These are phyloP conservation scores for Calameuta pallipes DNA, from an alignment of 2,888 invertebrate species.

Conservation along the genomic window DNA sequence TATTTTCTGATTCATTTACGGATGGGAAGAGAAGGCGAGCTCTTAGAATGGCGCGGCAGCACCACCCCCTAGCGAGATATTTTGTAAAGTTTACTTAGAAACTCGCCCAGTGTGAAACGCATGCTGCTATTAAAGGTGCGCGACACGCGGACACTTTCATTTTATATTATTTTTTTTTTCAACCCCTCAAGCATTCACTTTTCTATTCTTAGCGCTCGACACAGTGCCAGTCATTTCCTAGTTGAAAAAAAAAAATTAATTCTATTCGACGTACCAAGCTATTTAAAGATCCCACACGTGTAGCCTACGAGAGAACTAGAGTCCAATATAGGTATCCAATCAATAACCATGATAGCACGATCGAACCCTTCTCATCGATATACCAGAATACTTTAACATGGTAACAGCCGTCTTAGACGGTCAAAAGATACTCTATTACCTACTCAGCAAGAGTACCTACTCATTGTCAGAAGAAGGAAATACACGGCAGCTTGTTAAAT, in stretches of 20 bases:
- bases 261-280: background rate
- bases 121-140: slow-evolving; percentile 53
- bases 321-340: background rate
- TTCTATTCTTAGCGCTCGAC: background rate
- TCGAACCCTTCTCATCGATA: background rate
- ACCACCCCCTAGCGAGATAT: slow-evolving; percentile 60
- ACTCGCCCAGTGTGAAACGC: slow-evolving; percentile 57
- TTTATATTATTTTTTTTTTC: slow-evolving; percentile 5
- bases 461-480: background rate
- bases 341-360: background rate
- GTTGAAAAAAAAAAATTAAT: background rate
- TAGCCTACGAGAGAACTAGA: background rate
- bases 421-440: background rate
- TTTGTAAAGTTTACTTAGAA: slow-evolving; percentile 61
- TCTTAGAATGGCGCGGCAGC: slow-evolving; percentile 32
- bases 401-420: background rate
- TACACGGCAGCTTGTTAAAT: background rate
- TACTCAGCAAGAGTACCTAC: background rate
- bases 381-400: background rate
- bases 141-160: background rate
- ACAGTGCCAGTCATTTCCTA: background rate
- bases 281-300: background rate
- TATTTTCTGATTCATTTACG: slow-evolving; percentile 63
- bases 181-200: slow-evolving; percentile 8
- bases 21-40: slow-evolving; percentile 26